Conservation (phyloP, 2,797 vertebrate genomes). For the Tangara arthus region DNA sequence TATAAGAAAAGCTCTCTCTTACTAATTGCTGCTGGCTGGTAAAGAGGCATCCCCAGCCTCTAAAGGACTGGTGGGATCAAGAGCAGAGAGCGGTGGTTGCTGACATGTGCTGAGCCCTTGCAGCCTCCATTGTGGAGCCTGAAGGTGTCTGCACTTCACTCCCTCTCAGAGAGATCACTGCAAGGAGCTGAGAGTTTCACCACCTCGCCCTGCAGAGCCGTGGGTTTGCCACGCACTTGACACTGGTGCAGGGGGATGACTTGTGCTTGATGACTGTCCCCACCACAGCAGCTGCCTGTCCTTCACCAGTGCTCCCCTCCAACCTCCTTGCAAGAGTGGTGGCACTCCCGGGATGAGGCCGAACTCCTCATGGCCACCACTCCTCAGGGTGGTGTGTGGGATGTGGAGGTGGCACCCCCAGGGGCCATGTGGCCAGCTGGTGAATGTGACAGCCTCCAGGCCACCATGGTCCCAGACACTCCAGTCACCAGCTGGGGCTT, state of each 20-base stretch:
- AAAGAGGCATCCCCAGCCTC: not conserved
- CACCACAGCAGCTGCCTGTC: not conserved
- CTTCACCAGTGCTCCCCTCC: not conserved
- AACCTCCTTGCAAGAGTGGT: rapidly evolving
- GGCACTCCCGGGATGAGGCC: rapidly evolving
- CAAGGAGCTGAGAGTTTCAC: conserved; percentile 12
- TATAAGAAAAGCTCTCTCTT: not conserved
- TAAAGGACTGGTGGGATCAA: not conserved
- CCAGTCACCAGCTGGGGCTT: not conserved
- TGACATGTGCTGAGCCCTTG: not conserved
- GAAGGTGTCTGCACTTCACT: conserved; percentile 34
- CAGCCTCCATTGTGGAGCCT: not conserved
- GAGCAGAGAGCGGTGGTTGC: rapidly evolving
- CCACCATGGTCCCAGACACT: not conserved
- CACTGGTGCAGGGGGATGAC: not conserved
- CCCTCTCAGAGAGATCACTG: conserved; percentile 1
- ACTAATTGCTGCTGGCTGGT: not conserved
- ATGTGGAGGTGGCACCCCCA: not conserved
- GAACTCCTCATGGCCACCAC: too few relatives aligned
- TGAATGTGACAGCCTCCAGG: not conserved
- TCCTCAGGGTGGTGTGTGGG: rapidly evolving
- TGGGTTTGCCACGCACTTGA: not conserved
- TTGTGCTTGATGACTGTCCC: not conserved
- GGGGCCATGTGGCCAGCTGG: not conserved
- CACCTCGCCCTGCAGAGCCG: not conserved